Evolutionary conservation across 1,140 invertebrate species (phyloP).

Genomic region (Drosophila lacertosa): DNA sequence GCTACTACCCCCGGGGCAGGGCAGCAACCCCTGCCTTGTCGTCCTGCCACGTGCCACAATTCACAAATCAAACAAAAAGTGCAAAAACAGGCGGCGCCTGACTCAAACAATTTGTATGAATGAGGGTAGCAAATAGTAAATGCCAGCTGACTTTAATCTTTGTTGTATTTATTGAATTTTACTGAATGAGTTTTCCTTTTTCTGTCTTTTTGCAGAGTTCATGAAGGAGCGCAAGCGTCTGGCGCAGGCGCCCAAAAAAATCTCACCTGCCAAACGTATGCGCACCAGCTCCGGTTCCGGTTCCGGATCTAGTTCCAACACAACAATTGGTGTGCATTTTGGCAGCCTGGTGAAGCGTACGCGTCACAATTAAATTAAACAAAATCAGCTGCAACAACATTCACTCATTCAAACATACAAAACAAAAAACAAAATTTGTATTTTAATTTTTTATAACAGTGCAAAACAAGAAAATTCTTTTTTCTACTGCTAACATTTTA

Average conservation of each 20-base stretch:
- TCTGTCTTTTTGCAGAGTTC: constrained; percentile 74
- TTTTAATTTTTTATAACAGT: constrained; percentile 59
- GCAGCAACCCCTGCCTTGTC: constrained; percentile 48
- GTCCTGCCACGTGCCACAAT: constrained; percentile 76
- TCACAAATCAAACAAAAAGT: constrained; percentile 75
- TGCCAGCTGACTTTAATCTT: constrained; percentile 68
- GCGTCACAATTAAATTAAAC: constrained; percentile 51
- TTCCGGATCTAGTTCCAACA: constrained; percentile 24
- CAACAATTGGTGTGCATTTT: constrained; percentile 46
- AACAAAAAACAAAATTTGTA: constrained; percentile 26
- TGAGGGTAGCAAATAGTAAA: constrained; percentile 19
- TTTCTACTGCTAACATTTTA: constrained; percentile 20
- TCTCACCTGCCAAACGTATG: constrained; percentile 74
- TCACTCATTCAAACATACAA: background rate
- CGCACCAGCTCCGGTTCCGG: constrained; percentile 62
- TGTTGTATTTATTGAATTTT: constrained; percentile 42
- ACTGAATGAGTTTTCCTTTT: constrained; percentile 37
- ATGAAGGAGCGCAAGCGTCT: constrained; percentile 84
- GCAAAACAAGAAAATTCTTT: constrained; percentile 56
- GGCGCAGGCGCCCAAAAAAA: constrained; percentile 79
- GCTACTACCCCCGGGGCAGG: constrained; percentile 51
- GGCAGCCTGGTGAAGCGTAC: constrained; percentile 57
- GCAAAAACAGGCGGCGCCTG: constrained; percentile 81
- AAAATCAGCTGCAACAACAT: constrained; percentile 1
- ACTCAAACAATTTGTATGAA: constrained; percentile 44